Base-by-base conservation (phyloP, 1,140 invertebrate genomes). In the Tetraneura akinire region DNA sequence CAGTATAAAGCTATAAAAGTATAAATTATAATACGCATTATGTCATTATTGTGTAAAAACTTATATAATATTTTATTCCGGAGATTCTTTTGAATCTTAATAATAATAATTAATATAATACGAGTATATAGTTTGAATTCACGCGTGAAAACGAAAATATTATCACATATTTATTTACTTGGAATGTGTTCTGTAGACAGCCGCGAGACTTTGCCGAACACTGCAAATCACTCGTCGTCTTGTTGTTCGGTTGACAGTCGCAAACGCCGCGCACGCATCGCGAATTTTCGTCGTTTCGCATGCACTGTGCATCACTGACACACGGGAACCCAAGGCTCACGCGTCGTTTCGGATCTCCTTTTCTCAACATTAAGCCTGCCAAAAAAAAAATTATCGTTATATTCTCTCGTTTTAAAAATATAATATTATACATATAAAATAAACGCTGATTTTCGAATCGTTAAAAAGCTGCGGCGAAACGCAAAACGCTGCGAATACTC, bases 121-220 rank as follows among this genome's bases (percentile, higher is more conserved):
- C n/a, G n/a, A n/a, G n/a, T n/a, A n/a, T n/a, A n/a, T n/a, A n/a
- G n/a, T n/a, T n/a, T n/a, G n/a, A n/a, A n/a, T n/a, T n/a, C n/a
- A n/a, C n/a, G n/a, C n/a, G n/a, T n/a, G n/a, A n/a, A n/a, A n/a
- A n/a, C n/a, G n/a, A n/a, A n/a, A n/a, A n/a, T n/a, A n/a, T n/a
- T n/a, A n/a, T n/a, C n/a, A n/a, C 10, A 42, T 21, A 66, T 66
- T 16, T 70, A 42, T 83, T 86, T 85, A 93, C 92, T 88, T 94
- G 93, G 86, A 96, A 96, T 1, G 94, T 96, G 55, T 93, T 92
- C 8, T 90, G 88, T 81, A 91, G 88, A 84, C 94, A 96, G 42
- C 94, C 94, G 16, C 90, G 90, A 81, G 89, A 90, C 8, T 87
- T 85, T 0, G 93, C 91, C 9, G 89, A 90, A 85, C 94, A 96